phyloP scores from a whole-genome alignment of 1,140 invertebrate genomes.

The Dendrolimus punctatus region DNA sequence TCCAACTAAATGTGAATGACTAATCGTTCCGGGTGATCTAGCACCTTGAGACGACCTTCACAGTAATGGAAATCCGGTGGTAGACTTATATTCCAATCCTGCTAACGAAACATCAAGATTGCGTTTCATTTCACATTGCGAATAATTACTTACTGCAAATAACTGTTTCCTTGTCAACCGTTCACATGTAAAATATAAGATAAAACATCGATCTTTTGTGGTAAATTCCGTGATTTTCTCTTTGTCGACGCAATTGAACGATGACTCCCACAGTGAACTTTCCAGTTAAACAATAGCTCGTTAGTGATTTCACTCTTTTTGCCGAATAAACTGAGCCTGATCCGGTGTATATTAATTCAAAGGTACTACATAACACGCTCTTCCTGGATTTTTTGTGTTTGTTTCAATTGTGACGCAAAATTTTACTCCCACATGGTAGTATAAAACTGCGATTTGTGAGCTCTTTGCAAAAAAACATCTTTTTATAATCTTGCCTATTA shows the following conservation, averaged over 20 bases:
- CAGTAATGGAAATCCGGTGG: slow-evolving; percentile 16
- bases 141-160: no score
- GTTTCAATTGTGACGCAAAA: slow-evolving; percentile 19
- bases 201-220: neutral
- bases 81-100: neutral
- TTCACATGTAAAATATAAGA: no score
- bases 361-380: slow-evolving; percentile 23
- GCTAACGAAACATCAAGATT: no score
- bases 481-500: no score
- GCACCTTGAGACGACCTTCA: slow-evolving; percentile 30
- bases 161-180: no score
- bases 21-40: slow-evolving; percentile 22
- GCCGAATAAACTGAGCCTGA: slow-evolving; percentile 37
- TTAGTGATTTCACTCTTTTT: slow-evolving; percentile 65
- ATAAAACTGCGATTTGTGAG: neutral
- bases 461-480: no score
- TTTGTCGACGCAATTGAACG: slow-evolving; percentile 8
- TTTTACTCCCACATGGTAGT: slow-evolving; percentile 14
- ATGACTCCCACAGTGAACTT: slow-evolving; percentile 51
- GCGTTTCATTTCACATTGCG: no score
- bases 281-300: slow-evolving; percentile 54
- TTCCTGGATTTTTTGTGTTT: slow-evolving; percentile 35
- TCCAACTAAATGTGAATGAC: neutral
- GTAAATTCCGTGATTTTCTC: slow-evolving; percentile 43
- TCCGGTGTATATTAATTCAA: slow-evolving; percentile 34